Conservation (phyloP, 2,113 vertebrate genomes). For the Cairina moschata region DNA sequence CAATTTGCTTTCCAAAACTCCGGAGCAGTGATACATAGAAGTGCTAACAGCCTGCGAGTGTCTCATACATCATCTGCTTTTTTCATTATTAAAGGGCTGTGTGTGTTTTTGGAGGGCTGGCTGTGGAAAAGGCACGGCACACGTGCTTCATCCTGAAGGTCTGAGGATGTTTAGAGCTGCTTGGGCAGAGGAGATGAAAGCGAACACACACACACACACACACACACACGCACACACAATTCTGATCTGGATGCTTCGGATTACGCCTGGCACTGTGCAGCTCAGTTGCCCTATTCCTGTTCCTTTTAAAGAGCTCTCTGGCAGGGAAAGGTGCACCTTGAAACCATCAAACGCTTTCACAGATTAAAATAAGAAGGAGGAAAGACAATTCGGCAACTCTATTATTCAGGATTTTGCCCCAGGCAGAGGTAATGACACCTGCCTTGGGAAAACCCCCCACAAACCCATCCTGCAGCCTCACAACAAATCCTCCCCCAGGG, state of each 20-base stretch:
- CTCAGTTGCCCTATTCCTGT: neutral
- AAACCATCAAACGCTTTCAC: neutral
- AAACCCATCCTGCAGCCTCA: neutral
- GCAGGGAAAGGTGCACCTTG: neutral
- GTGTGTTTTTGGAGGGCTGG: neutral
- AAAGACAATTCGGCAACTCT: neutral
- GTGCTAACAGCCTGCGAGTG: neutral
- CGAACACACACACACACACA: neutral
- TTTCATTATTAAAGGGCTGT: neutral
- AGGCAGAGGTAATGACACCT: neutral
- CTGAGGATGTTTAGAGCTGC: neutral
- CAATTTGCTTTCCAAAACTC: neutral
- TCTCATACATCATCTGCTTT: neutral
- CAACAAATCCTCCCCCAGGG: no score
- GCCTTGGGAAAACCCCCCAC: no score
- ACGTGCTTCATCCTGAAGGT: neutral
- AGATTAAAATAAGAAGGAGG: neutral
- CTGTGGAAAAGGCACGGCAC: neutral
- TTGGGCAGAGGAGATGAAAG: conserved; percentile 14
- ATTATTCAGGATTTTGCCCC: neutral
- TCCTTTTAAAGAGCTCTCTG: neutral
- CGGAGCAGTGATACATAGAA: neutral
- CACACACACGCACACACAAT: neutral
- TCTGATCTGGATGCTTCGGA: neutral
- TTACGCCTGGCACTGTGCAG: fast-evolving